Base-by-base conservation (phyloP, 2,888 invertebrate species). In the Cantharis rufa region DNA sequence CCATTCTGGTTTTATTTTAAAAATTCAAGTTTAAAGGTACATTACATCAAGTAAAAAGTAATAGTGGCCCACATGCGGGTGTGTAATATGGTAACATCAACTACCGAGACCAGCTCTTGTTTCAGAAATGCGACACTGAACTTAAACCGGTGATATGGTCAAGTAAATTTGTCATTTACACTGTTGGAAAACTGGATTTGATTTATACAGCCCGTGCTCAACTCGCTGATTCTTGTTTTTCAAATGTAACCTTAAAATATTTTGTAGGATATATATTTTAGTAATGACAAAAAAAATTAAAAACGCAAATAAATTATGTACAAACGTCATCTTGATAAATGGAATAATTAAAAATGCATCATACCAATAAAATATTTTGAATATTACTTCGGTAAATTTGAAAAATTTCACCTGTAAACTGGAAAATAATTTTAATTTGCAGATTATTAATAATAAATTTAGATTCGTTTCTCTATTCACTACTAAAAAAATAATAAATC, bases 161-260 rank as follows among this genome's bases (percentile, higher is more conserved):
- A 85, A 85, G 86, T 85, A 85, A 86, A 85, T 86, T 85, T 85
- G 85, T 86, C 86, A 85, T 83, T 82, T 83, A 84, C 85, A 82
- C 85, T 79, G 83, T 80, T 82, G 83, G 85, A 82, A 82, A 82
- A 82, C 82, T 79, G 78, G 79, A 76, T 79, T 80, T 84, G 83
- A 84, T 85, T 84, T 84, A 84, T 84, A 78, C 78, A 82, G 80
- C 81, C 76, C 82, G 79, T 78, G 82, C 82, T 81, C 80, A 70
- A 81, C 73, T 79, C 72, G 79, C 75, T 73, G 73, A 80, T 81
- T 77, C 81, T 82, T 79, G 78, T 48, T 75, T 80, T 81, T 78
- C 72, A 77, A 70, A 74, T 64, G 74, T 32, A 77, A 64, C 74
- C 62, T 71, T 74, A 77, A 77, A 68, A 69, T 77, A 77, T 77